Evolutionary conservation across 2,888 invertebrate genomes (phyloP).

Genomic region (Ephialtes manifestator): DNA sequence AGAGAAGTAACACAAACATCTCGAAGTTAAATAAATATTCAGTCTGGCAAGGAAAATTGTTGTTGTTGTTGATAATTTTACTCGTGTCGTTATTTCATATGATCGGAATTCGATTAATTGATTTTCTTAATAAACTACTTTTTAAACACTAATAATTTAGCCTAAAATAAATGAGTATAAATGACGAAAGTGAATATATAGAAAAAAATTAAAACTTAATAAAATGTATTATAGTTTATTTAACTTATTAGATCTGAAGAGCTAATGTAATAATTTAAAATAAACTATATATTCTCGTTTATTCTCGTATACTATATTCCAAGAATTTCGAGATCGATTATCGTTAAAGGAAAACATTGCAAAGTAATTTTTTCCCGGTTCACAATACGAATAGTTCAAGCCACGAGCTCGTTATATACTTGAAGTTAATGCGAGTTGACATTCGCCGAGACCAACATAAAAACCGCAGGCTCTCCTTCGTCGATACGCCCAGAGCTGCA

Average conservation of each 20-base stretch:
- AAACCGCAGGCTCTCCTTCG: conserved; percentile 66
- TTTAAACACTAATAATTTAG: no score
- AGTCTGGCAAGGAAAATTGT: not conserved
- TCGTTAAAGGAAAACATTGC: not conserved
- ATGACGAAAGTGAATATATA: no score
- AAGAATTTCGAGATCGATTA: not conserved
- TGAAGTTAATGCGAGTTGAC: conserved; percentile 23
- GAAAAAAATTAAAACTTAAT: no score
- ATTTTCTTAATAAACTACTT: no score
- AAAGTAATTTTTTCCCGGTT: conserved; percentile 37
- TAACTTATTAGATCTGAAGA: no score
- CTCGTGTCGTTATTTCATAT: not conserved
- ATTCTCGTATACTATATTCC: not conserved
- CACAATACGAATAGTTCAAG: conserved; percentile 22
- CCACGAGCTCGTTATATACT: conserved; percentile 30
- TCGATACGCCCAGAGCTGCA: conserved; percentile 55
- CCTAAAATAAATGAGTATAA: no score
- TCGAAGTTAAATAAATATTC: not conserved
- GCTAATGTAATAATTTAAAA: no score
- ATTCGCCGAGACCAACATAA: conserved; percentile 50
- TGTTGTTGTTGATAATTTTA: not conserved
- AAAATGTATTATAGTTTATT: no score
- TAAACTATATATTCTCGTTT: no score
- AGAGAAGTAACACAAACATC: not conserved
- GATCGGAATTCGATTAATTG: no score